Percentiles rank a stretch among this genome's conserved stretches.
Conservation (phyloP, 2,888 invertebrate genomes). For the Dione vanillae region DNA sequence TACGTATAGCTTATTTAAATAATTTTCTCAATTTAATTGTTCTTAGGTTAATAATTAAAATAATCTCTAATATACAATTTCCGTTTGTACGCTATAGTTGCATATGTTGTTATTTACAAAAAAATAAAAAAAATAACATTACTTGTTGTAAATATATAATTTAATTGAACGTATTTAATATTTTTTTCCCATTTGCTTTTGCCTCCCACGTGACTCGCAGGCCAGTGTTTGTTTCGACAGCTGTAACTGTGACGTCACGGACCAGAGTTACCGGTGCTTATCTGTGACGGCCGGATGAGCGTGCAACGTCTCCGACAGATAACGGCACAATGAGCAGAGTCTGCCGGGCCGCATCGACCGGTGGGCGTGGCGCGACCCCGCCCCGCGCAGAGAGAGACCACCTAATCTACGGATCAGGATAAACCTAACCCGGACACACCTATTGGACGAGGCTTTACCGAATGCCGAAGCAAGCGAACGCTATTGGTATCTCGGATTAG, state of each 20-base stretch:
- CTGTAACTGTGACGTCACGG: slow-evolving; percentile 57
- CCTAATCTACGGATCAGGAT: slow-evolving; percentile 83
- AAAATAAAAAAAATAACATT: not conserved
- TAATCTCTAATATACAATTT: too few species aligned
- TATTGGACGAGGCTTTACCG: slow-evolving; percentile 75
- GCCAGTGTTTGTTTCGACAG: slow-evolving; percentile 4
- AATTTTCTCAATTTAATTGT: not conserved
- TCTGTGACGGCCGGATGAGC: slow-evolving; percentile 78
- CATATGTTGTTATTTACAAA: not conserved
- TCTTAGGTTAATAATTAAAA: too few species aligned
- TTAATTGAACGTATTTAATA: not conserved
- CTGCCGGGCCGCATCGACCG: slow-evolving; percentile 74
- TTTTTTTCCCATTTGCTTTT: not conserved
- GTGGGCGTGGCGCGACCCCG: slow-evolving; percentile 79
- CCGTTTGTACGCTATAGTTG: not conserved
- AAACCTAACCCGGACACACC: slow-evolving; percentile 73
- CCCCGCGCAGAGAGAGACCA: slow-evolving; percentile 73
- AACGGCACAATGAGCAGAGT: slow-evolving; percentile 72
- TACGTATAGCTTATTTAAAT: not conserved
- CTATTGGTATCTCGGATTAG: slow-evolving; percentile 80
- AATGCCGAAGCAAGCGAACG: slow-evolving; percentile 73
- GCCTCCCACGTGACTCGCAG: slow-evolving; percentile 3
- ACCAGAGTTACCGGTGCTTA: slow-evolving; percentile 64
- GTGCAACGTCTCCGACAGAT: slow-evolving; percentile 77
- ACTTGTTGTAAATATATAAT: not conserved